Evolutionary conservation across 2,797 vertebrate species (phyloP).

Genomic region (Phataginus tricuspis): DNA sequence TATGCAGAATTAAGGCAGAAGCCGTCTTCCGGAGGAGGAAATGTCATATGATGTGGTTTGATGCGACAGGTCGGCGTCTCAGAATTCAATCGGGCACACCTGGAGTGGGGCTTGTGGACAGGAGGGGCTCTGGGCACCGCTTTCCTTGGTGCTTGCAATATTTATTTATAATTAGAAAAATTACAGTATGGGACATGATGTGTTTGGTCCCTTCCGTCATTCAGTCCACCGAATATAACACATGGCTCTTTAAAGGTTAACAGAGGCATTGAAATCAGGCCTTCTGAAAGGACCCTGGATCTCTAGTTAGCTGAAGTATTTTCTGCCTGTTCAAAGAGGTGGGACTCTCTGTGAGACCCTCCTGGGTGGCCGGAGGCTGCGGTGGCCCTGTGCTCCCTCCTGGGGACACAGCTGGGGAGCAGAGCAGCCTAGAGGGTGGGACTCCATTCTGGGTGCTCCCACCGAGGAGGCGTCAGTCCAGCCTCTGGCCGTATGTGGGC

Average conservation of each 20-base stretch:
- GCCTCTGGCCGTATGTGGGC: background rate
- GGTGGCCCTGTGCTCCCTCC: background rate
- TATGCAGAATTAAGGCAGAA: slow-evolving; percentile 50
- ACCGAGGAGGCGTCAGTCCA: background rate
- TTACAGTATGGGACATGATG: background rate
- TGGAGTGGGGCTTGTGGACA: background rate
- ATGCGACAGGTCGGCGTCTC: background rate
- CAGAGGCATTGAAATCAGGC: background rate
- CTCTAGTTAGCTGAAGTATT: background rate
- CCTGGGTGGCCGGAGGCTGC: background rate
- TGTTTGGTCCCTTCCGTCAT: background rate
- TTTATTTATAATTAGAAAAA: slow-evolving; percentile 58
- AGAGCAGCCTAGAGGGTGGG: background rate
- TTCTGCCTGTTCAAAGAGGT: background rate
- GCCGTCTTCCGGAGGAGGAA: background rate
- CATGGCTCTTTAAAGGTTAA: slow-evolving; percentile 31
- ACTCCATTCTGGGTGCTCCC: background rate
- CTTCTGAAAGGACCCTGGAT: slow-evolving; percentile 19
- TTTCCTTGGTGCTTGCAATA: slow-evolving; percentile 23
- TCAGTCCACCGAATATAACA: slow-evolving; percentile 26
- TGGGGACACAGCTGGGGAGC: background rate
- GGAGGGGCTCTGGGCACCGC: background rate
- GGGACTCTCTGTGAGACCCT: background rate
- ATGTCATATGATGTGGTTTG: background rate
- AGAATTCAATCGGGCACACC: background rate